Evolutionary conservation across 1,140 invertebrate species (phyloP).

Genomic region (Trinorchestia longiramus): DNA sequence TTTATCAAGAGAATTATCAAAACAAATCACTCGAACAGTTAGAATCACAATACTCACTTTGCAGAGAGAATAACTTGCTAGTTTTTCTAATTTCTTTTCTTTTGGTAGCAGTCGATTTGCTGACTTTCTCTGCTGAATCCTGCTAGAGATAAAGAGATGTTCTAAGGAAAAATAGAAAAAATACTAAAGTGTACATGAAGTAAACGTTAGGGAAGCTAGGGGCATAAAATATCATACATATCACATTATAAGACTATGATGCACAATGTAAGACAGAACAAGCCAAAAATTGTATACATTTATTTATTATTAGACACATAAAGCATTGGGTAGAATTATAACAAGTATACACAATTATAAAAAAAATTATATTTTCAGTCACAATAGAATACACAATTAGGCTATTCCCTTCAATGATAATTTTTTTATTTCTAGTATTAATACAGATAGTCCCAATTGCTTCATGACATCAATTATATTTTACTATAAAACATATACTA

Average conservation of each 20-base stretch:
- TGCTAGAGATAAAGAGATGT: background rate
- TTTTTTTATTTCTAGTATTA: background rate
- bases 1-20: too few relatives aligned
- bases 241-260: background rate
- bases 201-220: too few relatives aligned
- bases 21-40: too few relatives aligned
- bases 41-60: constrained; percentile 28
- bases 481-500: background rate
- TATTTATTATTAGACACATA: too few relatives aligned
- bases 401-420: background rate
- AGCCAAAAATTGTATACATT: too few relatives aligned
- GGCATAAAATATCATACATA: background rate
- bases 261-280: background rate
- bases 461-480: background rate
- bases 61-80: constrained; percentile 55
- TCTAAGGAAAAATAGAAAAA: background rate
- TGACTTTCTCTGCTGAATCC: constrained; percentile 34
- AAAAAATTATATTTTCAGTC: too few relatives aligned
- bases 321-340: too few relatives aligned
- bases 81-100: constrained; percentile 56
- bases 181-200: background rate
- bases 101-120: constrained; percentile 43
- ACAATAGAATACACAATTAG: background rate
- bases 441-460: background rate
- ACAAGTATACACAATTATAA: too few relatives aligned